Evolutionary conservation across 1,140 invertebrate genomes (phyloP).

Genomic region (Drosophila leontia): DNA sequence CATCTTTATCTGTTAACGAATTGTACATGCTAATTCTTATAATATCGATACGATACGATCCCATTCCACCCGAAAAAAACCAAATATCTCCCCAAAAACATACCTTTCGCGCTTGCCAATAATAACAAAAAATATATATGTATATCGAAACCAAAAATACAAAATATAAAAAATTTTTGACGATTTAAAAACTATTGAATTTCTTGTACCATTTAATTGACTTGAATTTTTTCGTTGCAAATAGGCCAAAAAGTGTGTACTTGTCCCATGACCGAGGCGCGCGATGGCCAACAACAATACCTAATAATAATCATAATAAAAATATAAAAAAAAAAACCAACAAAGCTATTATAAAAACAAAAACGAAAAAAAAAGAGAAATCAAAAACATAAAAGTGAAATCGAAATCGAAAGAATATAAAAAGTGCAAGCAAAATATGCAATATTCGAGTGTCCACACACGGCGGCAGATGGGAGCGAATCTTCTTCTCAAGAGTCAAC

Average conservation of each 20-base stretch:
- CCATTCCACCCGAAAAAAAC: constrained; percentile 17
- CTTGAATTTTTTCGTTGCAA: constrained; percentile 85
- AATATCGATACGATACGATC: constrained; percentile 27
- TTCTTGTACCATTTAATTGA: constrained; percentile 83
- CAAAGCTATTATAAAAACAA: constrained; percentile 52
- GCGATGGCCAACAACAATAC: constrained; percentile 85
- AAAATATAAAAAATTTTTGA: constrained; percentile 69
- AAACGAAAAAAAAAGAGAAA: constrained; percentile 41
- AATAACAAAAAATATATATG: constrained; percentile 39
- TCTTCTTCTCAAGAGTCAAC: constrained; percentile 44
- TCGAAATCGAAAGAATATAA: constrained; percentile 48
- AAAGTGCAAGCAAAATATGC: constrained; percentile 45
- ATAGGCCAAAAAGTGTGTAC: constrained; percentile 85
- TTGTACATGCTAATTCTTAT: constrained; percentile 44
- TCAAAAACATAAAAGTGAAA: constrained; percentile 39
- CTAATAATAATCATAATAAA: constrained; percentile 74
- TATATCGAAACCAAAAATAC: constrained; percentile 37
- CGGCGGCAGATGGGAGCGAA: constrained; percentile 36
- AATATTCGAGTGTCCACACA: constrained; percentile 58
- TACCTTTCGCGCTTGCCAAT: constrained; percentile 61
- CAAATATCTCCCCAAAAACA: constrained; percentile 17
- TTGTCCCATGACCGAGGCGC: constrained; percentile 85
- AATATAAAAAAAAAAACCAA: constrained; percentile 49
- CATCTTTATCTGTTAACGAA: constrained; percentile 33
- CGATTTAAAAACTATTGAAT: constrained; percentile 60